phyloP scores from a whole-genome alignment of 1,140 invertebrate species.

The Pectinophora gossypiella region DNA sequence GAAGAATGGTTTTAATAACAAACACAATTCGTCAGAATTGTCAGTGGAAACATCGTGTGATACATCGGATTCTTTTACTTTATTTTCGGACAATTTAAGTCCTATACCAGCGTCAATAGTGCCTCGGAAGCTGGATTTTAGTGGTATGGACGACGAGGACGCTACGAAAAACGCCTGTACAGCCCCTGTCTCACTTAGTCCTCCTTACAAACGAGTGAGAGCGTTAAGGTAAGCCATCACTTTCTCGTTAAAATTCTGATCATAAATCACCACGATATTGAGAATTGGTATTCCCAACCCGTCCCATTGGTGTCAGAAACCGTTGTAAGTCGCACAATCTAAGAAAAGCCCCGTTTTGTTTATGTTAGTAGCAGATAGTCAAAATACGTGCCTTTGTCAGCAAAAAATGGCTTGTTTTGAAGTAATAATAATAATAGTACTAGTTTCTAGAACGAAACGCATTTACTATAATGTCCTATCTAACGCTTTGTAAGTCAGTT shows the following conservation, averaged over 20 bases:
- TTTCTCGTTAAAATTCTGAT: background rate
- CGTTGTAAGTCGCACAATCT: background rate
- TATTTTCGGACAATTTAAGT: slow-evolving; percentile 65
- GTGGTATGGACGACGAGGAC: slow-evolving; percentile 56
- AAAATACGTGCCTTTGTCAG: background rate
- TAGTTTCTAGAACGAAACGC: too few species aligned
- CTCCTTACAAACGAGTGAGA: slow-evolving; percentile 88
- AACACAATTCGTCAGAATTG: slow-evolving; percentile 59
- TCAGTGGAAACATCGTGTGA: slow-evolving; percentile 62
- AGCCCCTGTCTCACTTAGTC: slow-evolving; percentile 63
- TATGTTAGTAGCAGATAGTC: background rate
- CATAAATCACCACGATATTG: background rate
- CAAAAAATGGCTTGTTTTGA: background rate
- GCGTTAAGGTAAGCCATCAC: slow-evolving; percentile 77
- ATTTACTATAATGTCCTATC: too few species aligned
- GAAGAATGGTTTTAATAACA: slow-evolving; percentile 49
- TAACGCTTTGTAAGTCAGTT: too few species aligned
- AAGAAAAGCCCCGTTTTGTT: background rate
- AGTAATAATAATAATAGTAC: background rate
- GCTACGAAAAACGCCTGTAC: slow-evolving; percentile 37
- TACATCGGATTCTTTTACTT: slow-evolving; percentile 62
- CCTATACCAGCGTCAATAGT: slow-evolving; percentile 60
- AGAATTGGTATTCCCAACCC: background rate
- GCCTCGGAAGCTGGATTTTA: slow-evolving; percentile 67
- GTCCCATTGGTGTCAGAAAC: background rate